Conservation (phyloP, 2,113 vertebrate genomes). For the Myotis lucifugus region DNA sequence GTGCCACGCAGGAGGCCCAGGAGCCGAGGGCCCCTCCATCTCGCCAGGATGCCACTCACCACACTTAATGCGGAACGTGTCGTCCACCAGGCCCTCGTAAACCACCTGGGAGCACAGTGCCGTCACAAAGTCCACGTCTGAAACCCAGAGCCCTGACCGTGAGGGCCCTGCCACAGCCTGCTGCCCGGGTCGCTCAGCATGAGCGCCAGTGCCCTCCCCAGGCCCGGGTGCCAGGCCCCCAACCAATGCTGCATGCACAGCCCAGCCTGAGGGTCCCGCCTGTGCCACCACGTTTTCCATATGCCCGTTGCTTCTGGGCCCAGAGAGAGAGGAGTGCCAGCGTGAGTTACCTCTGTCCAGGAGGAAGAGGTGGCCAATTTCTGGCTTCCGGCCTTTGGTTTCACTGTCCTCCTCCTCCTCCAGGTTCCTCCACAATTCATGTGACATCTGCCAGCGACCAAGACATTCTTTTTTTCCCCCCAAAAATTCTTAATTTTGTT, state of each 20-base stretch:
- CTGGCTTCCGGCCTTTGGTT: slow-evolving; percentile 85
- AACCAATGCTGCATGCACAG: not conserved
- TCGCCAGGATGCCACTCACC: slow-evolving; percentile 84
- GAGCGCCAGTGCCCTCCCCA: not conserved
- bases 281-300: not conserved
- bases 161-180: rapidly evolving
- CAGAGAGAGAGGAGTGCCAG: not conserved
- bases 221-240: no score
- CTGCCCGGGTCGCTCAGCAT: not conserved
- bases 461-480: not conserved
- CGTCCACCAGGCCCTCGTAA: slow-evolving; percentile 96
- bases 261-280: not conserved
- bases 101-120: slow-evolving; percentile 97
- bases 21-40: not conserved
- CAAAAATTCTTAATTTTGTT: not conserved
- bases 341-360: slow-evolving; percentile 91
- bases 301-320: not conserved
- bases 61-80: slow-evolving; percentile 97
- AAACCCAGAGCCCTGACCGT: not conserved
- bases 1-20: not conserved
- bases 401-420: slow-evolving; percentile 89
- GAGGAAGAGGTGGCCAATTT: slow-evolving; percentile 93
- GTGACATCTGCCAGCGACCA: slow-evolving; percentile 89
- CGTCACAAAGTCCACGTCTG: slow-evolving; percentile 95
- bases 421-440: slow-evolving; percentile 91